phyloP scores from a whole-genome alignment of 2,113 vertebrate species.

The Sturnira hondurensis region DNA sequence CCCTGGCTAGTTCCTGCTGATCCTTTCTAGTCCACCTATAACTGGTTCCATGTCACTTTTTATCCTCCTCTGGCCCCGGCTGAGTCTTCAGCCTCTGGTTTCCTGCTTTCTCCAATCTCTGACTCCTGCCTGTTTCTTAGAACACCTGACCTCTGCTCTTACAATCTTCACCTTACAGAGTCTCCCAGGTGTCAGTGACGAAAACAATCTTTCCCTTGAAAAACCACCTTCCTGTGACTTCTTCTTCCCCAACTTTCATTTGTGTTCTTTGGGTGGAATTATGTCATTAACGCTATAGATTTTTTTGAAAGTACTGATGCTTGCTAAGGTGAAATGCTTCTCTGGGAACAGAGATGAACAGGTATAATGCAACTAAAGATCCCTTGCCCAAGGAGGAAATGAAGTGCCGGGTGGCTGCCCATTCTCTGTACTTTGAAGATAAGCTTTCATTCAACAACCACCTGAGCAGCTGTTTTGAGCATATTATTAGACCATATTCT shows the following conservation, averaged over 20 bases:
- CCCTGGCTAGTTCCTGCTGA: neutral
- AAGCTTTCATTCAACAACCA: neutral
- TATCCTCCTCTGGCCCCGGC: neutral
- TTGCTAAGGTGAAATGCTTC: neutral
- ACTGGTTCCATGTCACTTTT: neutral
- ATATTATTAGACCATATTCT: neutral
- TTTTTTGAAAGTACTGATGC: neutral
- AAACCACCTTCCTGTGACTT: neutral
- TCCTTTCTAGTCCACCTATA: neutral
- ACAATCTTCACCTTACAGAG: neutral
- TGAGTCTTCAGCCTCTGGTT: neutral
- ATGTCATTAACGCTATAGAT: neutral
- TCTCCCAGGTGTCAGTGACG: neutral
- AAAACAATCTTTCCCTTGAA: neutral
- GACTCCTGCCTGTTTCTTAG: neutral
- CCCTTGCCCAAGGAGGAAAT: neutral
- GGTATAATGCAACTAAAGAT: neutral
- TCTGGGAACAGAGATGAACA: neutral
- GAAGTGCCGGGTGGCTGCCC: neutral
- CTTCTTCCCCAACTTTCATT: conserved; percentile 10
- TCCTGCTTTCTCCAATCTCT: neutral
- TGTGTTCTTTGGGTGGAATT: neutral
- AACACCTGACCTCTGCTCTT: neutral
- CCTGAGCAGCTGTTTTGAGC: neutral
- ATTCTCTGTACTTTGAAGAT: neutral